Conservation (phyloP, 2,113 vertebrate genomes). For the Neomonachus schauinslandi region DNA sequence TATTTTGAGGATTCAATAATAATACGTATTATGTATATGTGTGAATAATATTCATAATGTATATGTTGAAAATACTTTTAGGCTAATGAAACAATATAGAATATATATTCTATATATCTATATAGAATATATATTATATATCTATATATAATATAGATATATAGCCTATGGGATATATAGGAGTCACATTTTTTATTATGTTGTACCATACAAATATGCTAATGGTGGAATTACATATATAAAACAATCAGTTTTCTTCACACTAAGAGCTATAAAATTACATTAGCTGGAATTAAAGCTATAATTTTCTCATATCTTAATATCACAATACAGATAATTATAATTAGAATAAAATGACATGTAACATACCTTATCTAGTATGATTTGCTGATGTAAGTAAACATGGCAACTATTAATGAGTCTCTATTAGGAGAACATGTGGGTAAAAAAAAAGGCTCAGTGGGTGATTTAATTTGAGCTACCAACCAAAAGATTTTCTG, state of each 20-base stretch:
- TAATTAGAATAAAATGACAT: not conserved
- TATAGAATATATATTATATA: not conserved
- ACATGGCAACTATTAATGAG: not conserved
- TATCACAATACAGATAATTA: not conserved
- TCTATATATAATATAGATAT: not conserved
- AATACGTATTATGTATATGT: not conserved
- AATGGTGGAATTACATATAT: not conserved
- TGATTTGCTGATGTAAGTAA: not conserved
- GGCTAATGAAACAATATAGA: not conserved
- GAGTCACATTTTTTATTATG: not conserved
- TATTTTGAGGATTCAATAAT: not conserved
- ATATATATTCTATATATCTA: not conserved
- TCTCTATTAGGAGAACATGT: not conserved
- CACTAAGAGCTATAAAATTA: not conserved
- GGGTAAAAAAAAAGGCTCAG: not conserved
- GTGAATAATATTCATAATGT: not conserved
- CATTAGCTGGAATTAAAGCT: not conserved
- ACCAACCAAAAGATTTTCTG: not conserved
- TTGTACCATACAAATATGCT: not conserved
- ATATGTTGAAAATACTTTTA: not conserved
- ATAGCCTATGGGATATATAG: not conserved
- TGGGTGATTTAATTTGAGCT: not conserved
- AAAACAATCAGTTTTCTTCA: not conserved
- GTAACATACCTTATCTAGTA: not conserved
- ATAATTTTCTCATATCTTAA: not conserved